phyloP scores from a whole-genome alignment of 2,888 invertebrate genomes.

The Rhogogaster chlorosoma region DNA sequence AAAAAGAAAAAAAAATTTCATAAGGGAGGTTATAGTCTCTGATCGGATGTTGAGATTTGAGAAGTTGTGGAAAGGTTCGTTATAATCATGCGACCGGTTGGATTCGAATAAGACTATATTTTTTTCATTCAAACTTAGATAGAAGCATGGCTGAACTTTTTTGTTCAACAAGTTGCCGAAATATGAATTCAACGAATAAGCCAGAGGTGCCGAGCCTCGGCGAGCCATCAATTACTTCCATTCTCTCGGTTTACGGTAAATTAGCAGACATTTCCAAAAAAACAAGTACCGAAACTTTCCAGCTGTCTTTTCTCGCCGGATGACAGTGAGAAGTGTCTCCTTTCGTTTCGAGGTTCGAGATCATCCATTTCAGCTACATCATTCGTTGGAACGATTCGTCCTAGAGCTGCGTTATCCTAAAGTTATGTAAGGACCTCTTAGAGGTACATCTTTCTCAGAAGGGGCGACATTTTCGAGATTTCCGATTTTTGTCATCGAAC shows the following conservation, averaged over 20 bases:
- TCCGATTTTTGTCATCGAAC: background rate
- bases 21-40: too few species aligned
- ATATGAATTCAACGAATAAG: background rate
- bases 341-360: background rate
- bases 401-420: background rate
- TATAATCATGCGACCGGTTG: background rate
- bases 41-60: too few species aligned
- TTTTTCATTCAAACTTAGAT: background rate
- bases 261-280: background rate
- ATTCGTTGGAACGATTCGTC: background rate
- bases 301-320: background rate
- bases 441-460: background rate
- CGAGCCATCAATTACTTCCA: background rate
- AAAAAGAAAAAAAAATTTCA: too few species aligned
- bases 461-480: background rate
- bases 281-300: background rate
- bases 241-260: background rate
- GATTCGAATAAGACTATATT: background rate
- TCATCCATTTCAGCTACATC: background rate
- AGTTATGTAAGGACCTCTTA: background rate
- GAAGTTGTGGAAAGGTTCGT: too few species aligned
- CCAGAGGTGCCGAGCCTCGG: background rate
- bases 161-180: background rate
- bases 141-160: background rate
- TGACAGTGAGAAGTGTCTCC: background rate